A percentile compares a stretch with the other conserved stretches of the same genome.
These are phyloP conservation scores for Darevskia nairensis DNA, from an alignment of 2,797 vertebrate genomes.

Conservation along the genomic window DNA sequence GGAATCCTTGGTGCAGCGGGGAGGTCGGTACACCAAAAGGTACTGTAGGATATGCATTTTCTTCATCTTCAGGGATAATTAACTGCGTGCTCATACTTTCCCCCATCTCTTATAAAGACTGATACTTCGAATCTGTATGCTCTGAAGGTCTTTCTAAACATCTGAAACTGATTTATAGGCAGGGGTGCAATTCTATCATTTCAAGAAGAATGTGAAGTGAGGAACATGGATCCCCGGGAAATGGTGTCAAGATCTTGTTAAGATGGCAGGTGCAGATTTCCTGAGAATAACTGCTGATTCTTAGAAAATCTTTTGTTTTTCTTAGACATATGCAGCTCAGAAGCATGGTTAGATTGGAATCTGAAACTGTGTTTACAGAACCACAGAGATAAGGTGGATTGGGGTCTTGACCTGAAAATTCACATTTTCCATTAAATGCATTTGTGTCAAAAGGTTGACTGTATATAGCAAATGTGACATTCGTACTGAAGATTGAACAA, in stretches of 20 bases:
- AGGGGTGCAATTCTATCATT: constrained; percentile 43
- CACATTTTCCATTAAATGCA: constrained; percentile 18
- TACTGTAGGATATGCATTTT: constrained; percentile 2
- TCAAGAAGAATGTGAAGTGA: constrained; percentile 3
- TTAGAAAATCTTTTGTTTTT: neutral
- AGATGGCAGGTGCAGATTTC: neutral
- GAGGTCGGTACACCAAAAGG: neutral
- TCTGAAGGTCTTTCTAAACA: constrained; percentile 45
- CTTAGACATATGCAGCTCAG: constrained; percentile 28
- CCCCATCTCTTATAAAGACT: constrained; percentile 14
- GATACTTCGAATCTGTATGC: constrained; percentile 19
- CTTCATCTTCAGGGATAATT: constrained; percentile 8
- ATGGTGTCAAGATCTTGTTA: neutral
- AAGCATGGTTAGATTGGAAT: constrained; percentile 5
- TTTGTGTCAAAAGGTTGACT: constrained; percentile 26
- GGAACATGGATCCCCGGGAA: constrained; percentile 4
- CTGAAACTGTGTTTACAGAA: constrained; percentile 30
- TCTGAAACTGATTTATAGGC: constrained; percentile 47
- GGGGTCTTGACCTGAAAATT: constrained; percentile 25
- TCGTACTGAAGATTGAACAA: neutral
- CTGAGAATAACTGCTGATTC: neutral
- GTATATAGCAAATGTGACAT: constrained; percentile 30
- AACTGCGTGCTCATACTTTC: neutral
- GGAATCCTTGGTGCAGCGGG: no score
- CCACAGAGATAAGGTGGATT: constrained; percentile 8